Evolutionary conservation across 2,888 invertebrate genomes (phyloP), one percentile per base, ranked within the genome.

Genomic region (Oscheius sp.): DNA sequence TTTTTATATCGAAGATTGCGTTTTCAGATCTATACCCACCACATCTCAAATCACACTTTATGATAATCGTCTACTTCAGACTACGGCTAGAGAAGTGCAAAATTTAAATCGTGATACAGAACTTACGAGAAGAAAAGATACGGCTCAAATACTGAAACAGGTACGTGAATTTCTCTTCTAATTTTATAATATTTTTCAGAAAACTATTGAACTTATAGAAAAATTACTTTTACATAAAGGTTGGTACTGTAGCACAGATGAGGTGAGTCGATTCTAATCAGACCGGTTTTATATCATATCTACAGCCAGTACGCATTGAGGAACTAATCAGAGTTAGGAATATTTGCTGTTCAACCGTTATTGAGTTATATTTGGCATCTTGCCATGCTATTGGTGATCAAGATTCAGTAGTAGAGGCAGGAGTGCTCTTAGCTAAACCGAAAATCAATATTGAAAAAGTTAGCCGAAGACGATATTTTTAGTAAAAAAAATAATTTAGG

Each of bases 401-500:
- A 27, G n/a, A 72, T 25, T 35, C 21, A 25, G 59, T 72, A 16
- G 16, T 52, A 12, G 63, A 72, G 5, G 43, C 59, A 23, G 63
- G 61, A 12, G 27, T 49, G 18, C 18, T 72, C n/a, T 21, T 72
- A 41, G 49, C 72, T 23, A 45, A 52, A 41, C 23, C 29, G 25
- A 21, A 53, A 23, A 21, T 72, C 13, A 35, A 52, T 6, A 63
- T 72, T 63, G 63, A 52, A 23, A 63, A 72, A 41, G 72, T 72
- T n/a, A 18, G 21, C 23, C 29, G n/a, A 1, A 18, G 2, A 2
- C 7, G 13, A 9, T 41, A 16, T 12, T 29, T 41, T 56, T 41
- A 9, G 3, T 27, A 12, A 43, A 0, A 3, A 35, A 9, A 35
- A 35, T 25, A 5, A 13, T 70, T 27, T 27, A 70, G 69, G 29